Percentiles rank a stretch among this genome's conserved stretches.
Evolutionary conservation across 1,140 invertebrate genomes (phyloP).

Genomic region (Orius laevigatus): DNA sequence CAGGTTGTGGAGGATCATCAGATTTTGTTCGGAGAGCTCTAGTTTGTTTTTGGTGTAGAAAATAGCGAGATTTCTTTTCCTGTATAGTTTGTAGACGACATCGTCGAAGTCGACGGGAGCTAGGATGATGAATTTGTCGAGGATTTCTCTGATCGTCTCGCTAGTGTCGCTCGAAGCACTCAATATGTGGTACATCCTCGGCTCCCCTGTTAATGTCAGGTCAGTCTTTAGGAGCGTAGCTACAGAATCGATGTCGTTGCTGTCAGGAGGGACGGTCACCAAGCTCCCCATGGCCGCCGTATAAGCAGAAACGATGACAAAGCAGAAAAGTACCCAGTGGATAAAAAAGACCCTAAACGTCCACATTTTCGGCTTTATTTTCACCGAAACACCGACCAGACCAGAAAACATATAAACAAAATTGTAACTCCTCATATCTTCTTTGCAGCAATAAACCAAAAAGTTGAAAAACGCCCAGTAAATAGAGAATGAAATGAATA

Average conservation of each 20-base stretch:
- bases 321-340: constrained; percentile 21
- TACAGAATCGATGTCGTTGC: constrained; percentile 18
- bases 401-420: constrained; percentile 12
- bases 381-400: constrained; percentile 18
- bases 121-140: constrained; percentile 20
- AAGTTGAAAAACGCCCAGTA: constrained; percentile 8
- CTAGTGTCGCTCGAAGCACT: constrained; percentile 20
- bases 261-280: constrained; percentile 20
- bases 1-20: constrained; percentile 7
- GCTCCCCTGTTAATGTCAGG: constrained; percentile 18
- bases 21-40: constrained; percentile 13
- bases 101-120: constrained; percentile 18
- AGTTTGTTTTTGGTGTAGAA: constrained; percentile 20
- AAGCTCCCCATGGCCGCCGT: constrained; percentile 22
- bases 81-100: constrained; percentile 16
- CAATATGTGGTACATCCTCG: constrained; percentile 22
- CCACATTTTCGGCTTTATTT: constrained; percentile 11
- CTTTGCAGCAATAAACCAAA: background rate
- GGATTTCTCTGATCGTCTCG: constrained; percentile 14
- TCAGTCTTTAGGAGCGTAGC: constrained; percentile 17
- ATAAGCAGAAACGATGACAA: constrained; percentile 21
- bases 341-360: constrained; percentile 17
- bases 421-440: background rate
- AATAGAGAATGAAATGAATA: background rate
- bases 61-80: constrained; percentile 17